Base-by-base conservation (phyloP, 2,888 invertebrate species). In the Ormyrus thymus region DNA sequence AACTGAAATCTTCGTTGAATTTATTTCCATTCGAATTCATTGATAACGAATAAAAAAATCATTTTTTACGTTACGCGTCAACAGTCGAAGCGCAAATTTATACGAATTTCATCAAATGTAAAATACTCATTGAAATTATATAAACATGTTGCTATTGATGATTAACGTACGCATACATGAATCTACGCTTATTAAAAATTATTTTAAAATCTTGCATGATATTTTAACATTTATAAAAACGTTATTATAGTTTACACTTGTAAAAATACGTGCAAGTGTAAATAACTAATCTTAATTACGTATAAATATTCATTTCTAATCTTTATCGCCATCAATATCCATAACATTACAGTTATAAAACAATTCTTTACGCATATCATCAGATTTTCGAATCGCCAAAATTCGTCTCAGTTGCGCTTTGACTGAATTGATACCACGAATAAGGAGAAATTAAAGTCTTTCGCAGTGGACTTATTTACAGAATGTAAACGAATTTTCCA, bases 21-120 rank as follows among this genome's bases (percentile, higher is more conserved):
- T 70, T 9, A 51, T 0, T 7, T 45, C 59, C 11, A 46, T 62
- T 62, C 46, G 6, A 68, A 7, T 68, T 48, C 71, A 8, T 61
- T 7, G 8, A 73, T 53, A 53, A 76, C 8, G 13, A 76, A 68
- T 79, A 51, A 72, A 58, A 78, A 61, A 62, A 7, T 59, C 9
- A 65, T 56, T 61, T 48, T 58, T 68, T 68, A 43, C 46, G 13
- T 71, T 68, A 58, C 13, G 29, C 6, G 43, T 58, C 15, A 65
- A 9, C 29, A 76, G 69, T 77, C 76, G 7, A 77, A 80, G 70
- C 73, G n/a, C 65, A 80, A 80, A 8, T 69, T 11, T 11, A 59
- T 10, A 76, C 7, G 45, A 68, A 64, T 73, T 79, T 55, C 29
- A 65, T 4, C 29, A 29, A 29, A 2, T 29, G 29, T 29, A 29